A percentile compares a stretch with the other conserved stretches of the same genome.
phyloP scores from a whole-genome alignment of 2,888 invertebrate genomes.

The Machimus atricapillus region DNA sequence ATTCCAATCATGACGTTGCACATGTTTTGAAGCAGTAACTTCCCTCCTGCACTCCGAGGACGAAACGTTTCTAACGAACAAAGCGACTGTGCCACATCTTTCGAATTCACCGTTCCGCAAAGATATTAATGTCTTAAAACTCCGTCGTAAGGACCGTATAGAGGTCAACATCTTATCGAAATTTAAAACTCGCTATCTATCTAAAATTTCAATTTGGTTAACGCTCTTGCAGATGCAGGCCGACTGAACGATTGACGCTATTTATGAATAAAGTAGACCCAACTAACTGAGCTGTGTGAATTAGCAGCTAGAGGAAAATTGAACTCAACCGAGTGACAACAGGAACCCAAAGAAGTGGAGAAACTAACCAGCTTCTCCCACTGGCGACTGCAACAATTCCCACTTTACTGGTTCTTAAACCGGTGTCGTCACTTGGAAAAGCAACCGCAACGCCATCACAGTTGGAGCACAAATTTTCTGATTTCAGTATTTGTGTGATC shows the following conservation, averaged over 20 bases:
- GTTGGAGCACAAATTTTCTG: neutral
- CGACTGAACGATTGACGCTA: neutral
- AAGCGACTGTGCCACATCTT: neutral
- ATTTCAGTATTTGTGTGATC: neutral
- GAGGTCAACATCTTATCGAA: neutral
- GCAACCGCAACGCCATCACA: neutral
- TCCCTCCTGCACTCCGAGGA: conserved; percentile 43
- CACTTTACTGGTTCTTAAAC: neutral
- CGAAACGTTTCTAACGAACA: neutral
- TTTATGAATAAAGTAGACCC: neutral
- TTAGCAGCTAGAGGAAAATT: neutral
- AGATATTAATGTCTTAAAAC: neutral
- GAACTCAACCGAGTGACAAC: neutral
- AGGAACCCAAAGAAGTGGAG: neutral
- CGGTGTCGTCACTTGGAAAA: neutral
- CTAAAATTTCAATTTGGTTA: neutral
- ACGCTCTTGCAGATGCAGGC: neutral
- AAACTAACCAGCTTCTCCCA: neutral
- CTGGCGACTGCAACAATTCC: neutral
- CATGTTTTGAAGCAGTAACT: conserved; percentile 53
- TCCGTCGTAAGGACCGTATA: neutral
- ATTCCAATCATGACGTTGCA: conserved; percentile 83
- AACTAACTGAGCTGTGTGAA: neutral
- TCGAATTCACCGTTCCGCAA: neutral
- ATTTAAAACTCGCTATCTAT: neutral